Conservation (phyloP, 2,113 vertebrate genomes). For the Grallaria varia region DNA sequence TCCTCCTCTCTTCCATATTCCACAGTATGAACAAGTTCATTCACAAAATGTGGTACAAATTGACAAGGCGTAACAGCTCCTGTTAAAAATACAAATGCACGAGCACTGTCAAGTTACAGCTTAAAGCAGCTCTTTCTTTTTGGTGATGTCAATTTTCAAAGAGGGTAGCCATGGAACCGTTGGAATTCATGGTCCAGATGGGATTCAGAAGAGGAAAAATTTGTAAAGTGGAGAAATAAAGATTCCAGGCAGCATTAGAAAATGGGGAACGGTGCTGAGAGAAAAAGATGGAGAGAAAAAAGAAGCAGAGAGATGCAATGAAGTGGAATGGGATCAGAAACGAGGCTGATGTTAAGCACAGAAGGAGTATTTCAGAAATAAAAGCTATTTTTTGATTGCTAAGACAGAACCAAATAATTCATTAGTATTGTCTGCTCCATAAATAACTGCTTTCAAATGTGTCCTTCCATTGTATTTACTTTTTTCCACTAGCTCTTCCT, state of each 20-base stretch:
- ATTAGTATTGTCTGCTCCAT: neutral
- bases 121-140: neutral
- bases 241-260: neutral
- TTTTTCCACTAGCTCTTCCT: neutral
- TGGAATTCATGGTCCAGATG: neutral
- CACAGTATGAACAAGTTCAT: neutral
- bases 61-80: neutral
- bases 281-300: neutral
- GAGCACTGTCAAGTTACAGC: neutral
- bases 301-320: neutral
- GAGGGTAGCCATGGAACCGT: neutral
- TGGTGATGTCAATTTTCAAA: neutral
- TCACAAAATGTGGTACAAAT: neutral
- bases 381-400: neutral
- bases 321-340: neutral
- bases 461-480: neutral
- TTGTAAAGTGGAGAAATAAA: neutral
- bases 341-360: neutral
- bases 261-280: neutral
- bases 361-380: neutral
- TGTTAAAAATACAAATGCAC: neutral
- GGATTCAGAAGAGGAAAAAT: neutral
- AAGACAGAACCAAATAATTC: neutral
- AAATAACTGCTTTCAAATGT: neutral
- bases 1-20: neutral